These are phyloP conservation scores for Lytechinus variegatus DNA, from an alignment of 35 echinoderm and acorn worm genomes.

Conservation along the genomic window DNA sequence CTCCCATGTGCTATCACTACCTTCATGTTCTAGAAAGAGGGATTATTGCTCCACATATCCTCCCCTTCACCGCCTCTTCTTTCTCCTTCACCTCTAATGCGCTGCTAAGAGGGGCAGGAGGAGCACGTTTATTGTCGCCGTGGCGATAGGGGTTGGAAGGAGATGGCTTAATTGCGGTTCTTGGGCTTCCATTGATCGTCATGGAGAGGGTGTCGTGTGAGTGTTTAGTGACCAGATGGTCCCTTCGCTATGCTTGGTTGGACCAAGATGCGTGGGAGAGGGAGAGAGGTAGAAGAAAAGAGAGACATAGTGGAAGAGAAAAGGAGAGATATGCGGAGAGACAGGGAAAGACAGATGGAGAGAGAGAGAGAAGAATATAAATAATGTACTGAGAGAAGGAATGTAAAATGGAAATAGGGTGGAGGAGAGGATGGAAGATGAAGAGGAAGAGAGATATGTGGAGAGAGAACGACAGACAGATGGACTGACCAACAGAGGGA, in stretches of 20 bases:
- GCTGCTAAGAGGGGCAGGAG: neutral
- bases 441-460: too few species aligned
- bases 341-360: neutral
- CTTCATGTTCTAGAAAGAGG: neutral
- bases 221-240: conserved; percentile 36
- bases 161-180: conserved; percentile 23
- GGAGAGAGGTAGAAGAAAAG: neutral
- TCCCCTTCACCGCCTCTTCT: neutral
- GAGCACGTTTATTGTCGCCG: neutral
- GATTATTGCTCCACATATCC: conserved; percentile 5
- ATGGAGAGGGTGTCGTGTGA: conserved; percentile 36
- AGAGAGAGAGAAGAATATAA: neutral
- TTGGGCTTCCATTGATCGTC: neutral
- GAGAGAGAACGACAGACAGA: too few species aligned
- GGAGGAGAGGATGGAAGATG: too few species aligned
- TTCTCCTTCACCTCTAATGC: neutral
- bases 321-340: neutral
- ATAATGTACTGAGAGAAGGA: neutral
- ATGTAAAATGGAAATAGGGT: neutral
- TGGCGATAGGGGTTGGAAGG: neutral
- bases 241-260: neutral
- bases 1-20: neutral
- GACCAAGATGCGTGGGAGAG: neutral
- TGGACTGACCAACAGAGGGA: too few species aligned
- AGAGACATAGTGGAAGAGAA: neutral